phyloP scores from a whole-genome alignment of 2,113 vertebrate genomes.

The Gallinago undulata region DNA sequence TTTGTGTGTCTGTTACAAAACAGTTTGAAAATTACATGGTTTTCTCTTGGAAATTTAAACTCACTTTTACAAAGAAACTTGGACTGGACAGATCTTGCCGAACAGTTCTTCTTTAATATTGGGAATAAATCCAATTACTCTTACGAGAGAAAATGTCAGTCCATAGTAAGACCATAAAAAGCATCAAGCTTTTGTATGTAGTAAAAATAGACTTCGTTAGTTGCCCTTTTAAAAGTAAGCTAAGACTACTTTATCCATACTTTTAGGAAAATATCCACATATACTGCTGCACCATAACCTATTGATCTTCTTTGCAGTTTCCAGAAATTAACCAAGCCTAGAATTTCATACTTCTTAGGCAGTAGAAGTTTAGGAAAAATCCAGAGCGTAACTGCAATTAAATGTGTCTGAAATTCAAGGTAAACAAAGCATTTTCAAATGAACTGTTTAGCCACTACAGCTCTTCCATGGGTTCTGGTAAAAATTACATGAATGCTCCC shows the following conservation, averaged over 20 bases:
- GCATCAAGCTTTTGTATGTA: neutral
- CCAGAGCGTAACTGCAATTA: neutral
- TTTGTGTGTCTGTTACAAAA: neutral
- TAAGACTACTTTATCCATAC: neutral
- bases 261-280: neutral
- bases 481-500: neutral
- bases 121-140: neutral
- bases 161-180: neutral
- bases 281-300: neutral
- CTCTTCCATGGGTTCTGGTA: neutral
- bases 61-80: neutral
- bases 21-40: neutral
- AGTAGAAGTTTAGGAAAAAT: neutral
- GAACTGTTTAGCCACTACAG: neutral
- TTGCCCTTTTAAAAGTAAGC: neutral
- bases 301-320: neutral
- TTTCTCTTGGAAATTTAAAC: neutral
- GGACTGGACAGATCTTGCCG: neutral
- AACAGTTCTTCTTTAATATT: neutral
- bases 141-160: neutral
- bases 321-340: neutral
- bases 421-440: neutral
- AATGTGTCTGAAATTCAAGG: neutral
- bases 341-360: neutral
- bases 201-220: neutral